Evolutionary conservation across 2,797 vertebrate species (phyloP), one percentile per base, ranked within the genome.

Genomic region (Lacerta agilis): DNA sequence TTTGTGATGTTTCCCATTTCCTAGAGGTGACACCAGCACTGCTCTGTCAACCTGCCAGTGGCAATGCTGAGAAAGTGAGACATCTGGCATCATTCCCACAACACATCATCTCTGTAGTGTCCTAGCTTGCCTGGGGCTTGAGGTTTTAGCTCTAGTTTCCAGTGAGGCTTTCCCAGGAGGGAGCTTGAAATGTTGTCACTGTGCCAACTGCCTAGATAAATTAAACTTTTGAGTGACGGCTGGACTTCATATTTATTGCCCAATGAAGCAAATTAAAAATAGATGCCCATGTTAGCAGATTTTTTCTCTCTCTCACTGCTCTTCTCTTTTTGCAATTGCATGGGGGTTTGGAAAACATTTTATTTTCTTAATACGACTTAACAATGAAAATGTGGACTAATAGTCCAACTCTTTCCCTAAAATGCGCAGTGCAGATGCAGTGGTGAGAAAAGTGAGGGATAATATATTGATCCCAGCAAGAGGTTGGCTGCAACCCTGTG

Each of bases 1-100:
- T 86, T 81, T 33, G 29, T 43, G 71, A 20, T 85, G 89, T n/a
- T 36, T 75, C 29, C 64, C 6, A 11, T 1, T 83, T 86, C 27
- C 61, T 89, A 76, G 71, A 82, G 41, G 7, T 89, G 86, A 69
- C 58, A 91, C 69, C 66, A n/a, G 41, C 49, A 3, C 33, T 25
- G 41, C 89, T 89, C 87, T 78, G 67, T 61, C 87, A 89, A 87
- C 49, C 36, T 88, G 81, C 38, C 0, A 0, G 69, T 88, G 45
- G 79, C 18, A 8, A 23, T 8, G 78, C 6, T 1, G 20, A 88
- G 86, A 85, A 88, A 88, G 83, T 88, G 89, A 88, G 89, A 85
- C 86, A 85, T 90, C 86, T 90, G 89, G 86, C 86, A 90, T 85
- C 83, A 38, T 86, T 83, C 79, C 79, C 49, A 43, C 79, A 83